phyloP scores from a whole-genome alignment of 2,113 vertebrate species.

The Cromileptes altivelis region DNA sequence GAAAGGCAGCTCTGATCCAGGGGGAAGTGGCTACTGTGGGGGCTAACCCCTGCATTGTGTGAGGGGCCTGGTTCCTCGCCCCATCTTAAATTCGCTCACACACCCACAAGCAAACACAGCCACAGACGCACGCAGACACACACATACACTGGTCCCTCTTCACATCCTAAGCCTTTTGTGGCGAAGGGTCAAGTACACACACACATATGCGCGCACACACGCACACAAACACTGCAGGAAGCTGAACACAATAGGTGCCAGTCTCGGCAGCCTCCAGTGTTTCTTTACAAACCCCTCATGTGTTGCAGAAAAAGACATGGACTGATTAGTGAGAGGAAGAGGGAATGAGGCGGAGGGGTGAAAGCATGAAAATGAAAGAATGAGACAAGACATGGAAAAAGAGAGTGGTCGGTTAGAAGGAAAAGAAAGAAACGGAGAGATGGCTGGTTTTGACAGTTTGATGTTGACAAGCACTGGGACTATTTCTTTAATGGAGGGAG shows the following conservation, averaged over 20 bases:
- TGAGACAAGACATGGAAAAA: constrained; percentile 54
- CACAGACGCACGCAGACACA: background rate
- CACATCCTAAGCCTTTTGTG: constrained; percentile 2
- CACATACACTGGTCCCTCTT: constrained; percentile 53
- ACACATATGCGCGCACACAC: background rate
- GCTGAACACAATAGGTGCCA: constrained; percentile 73
- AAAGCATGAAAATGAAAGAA: constrained; percentile 50
- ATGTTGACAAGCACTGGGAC: constrained; percentile 63
- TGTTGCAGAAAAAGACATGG: constrained; percentile 70
- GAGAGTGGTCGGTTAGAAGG: background rate
- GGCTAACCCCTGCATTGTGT: constrained; percentile 80
- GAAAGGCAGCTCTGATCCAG: constrained; percentile 84
- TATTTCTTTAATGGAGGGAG: constrained; percentile 66
- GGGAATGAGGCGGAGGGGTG: constrained; percentile 30
- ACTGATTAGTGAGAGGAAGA: constrained; percentile 59
- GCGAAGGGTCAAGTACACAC: constrained; percentile 1
- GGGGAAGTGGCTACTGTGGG: constrained; percentile 82
- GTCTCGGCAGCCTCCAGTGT: constrained; percentile 70
- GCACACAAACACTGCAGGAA: constrained; percentile 70
- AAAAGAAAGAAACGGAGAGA: constrained; percentile 28
- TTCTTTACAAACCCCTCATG: constrained; percentile 74
- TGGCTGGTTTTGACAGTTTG: constrained; percentile 65
- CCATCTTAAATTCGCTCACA: constrained; percentile 72
- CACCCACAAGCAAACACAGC: constrained; percentile 19
- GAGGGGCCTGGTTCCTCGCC: constrained; percentile 76